phyloP scores from a whole-genome alignment of 2,888 invertebrate genomes.

The Diploptera punctata region DNA sequence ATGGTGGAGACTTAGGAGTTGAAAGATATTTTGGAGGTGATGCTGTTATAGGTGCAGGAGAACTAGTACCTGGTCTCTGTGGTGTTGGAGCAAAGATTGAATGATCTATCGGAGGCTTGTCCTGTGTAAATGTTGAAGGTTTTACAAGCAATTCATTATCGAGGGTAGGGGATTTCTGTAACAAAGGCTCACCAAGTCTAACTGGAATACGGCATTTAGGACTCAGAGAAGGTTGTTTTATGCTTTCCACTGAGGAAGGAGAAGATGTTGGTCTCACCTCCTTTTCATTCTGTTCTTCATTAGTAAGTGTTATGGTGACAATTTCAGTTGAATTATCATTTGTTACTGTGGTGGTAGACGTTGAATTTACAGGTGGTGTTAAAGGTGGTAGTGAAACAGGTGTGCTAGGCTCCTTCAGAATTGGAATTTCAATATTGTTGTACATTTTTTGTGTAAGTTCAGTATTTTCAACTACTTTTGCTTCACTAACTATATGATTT shows the following conservation, averaged over 20 bases:
- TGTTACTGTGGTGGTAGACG: too few relatives aligned
- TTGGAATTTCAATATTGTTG: too few relatives aligned
- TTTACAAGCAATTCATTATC: constrained; percentile 6
- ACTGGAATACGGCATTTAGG: constrained; percentile 13
- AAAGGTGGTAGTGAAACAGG: too few relatives aligned
- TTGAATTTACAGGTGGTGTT: too few relatives aligned
- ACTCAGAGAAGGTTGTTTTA: not conserved
- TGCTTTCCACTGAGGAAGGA: not conserved
- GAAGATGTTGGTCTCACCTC: too few relatives aligned
- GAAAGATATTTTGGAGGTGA: not conserved
- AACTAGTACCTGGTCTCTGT: constrained; percentile 37
- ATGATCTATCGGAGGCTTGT: constrained; percentile 43
- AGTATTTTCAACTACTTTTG: too few relatives aligned
- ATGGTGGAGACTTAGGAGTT: constrained; percentile 10
- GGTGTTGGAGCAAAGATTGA: constrained; percentile 45
- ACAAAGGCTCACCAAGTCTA: constrained; percentile 1
- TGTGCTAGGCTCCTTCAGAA: too few relatives aligned
- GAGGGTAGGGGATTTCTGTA: not conserved
- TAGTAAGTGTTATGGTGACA: too few relatives aligned
- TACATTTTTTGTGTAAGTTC: too few relatives aligned
- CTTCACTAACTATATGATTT: too few relatives aligned
- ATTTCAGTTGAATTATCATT: too few relatives aligned
- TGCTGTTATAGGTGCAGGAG: constrained; percentile 4
- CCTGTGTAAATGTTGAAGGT: constrained; percentile 44
- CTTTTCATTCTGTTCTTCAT: too few relatives aligned